A percentile compares a stretch with the other conserved stretches of the same genome.
Conservation (phyloP, 23 tunicate species). For the Ciona savignyi region DNA sequence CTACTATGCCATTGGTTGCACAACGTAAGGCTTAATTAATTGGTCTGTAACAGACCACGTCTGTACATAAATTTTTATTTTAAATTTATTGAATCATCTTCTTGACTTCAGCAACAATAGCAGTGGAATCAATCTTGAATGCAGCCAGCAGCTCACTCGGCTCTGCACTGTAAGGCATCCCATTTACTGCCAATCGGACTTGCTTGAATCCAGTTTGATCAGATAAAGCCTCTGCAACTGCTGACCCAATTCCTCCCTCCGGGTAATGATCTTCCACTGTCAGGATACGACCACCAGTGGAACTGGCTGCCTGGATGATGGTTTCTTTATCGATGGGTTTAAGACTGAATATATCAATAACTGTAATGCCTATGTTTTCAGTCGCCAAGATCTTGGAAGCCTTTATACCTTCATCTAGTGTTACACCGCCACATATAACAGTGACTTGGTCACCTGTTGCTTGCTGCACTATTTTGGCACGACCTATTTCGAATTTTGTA, state of each 20-base stretch:
- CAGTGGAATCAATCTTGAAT: constrained; percentile 78
- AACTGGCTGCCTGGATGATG: constrained; percentile 30
- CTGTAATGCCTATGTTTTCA: constrained; percentile 63
- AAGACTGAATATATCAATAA: constrained; percentile 80
- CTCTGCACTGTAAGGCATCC: constrained; percentile 78
- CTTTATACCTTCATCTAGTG: constrained; percentile 76
- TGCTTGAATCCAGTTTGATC: constrained; percentile 48
- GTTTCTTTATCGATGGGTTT: constrained; percentile 82
- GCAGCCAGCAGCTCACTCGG: constrained; percentile 67
- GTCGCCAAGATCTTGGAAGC: constrained; percentile 53
- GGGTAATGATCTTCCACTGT: constrained; percentile 98
- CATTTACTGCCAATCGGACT: constrained; percentile 60
- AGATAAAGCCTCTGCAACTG: constrained; percentile 80
- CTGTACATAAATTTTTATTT: too few relatives aligned
- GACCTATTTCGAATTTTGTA: constrained; percentile 57
- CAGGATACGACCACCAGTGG: constrained; percentile 76
- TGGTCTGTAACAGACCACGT: too few relatives aligned
- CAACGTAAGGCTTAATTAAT: too few relatives aligned
- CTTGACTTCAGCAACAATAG: constrained; percentile 84
- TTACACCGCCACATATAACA: constrained; percentile 85
- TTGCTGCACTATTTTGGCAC: constrained; percentile 50
- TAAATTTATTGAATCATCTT: constrained; percentile 24
- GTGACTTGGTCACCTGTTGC: constrained; percentile 64
- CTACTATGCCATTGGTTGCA: too few relatives aligned
- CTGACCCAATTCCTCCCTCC: constrained; percentile 90